Evolutionary conservation across 64 coral and sea anemone species (phyloP), one percentile per base, ranked within the genome.

Genomic region (Actinia tenebrosa): DNA sequence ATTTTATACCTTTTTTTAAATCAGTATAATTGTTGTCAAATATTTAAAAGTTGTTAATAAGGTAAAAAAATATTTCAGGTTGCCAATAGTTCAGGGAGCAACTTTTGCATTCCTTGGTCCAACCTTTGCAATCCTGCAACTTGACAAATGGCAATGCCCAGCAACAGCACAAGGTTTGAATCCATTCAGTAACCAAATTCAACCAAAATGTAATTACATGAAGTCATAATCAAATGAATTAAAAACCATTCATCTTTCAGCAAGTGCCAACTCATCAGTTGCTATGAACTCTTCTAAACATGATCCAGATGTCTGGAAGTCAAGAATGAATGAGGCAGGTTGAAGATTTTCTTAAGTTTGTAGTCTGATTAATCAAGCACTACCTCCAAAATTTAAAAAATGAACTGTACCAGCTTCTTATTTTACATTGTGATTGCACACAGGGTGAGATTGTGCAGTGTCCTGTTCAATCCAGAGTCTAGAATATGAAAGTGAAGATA

Each of bases 31-130:
- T 11, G 56, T 58, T 16, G 13, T 58, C 56, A 58, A 58, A 58
- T 58, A 5, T 16, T 58, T 6, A 66, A 66, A 66, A 66, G 63
- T 5, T 66, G n/a, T 0, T 66, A 66, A 66, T 66, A 14, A 10
- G 42, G 42, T 42, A 5, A 42, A 75, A 23, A 75, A 75, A 14
- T 27, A 13, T 43, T 60, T 72, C 77, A 93, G 91, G 77, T 77
- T 93, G 68, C 91, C 91, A 63, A 89, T 93, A 7, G 84, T 98
- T 53, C 95, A 98, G 66, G 95, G 95, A 37, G 95, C 92, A 1
- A 94, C 95, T 3, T 98, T 98, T 64, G 87, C 89, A 5, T 98
- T 98, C 26, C 83, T 98, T 27, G 82, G 92, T 23, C 95, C 95
- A 43, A 98, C 92, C 2, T 68, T 91, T 19, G 95, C 95, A 5